Conservation (phyloP, 2,113 vertebrate genomes). For the Chelonoidis abingdonii region DNA sequence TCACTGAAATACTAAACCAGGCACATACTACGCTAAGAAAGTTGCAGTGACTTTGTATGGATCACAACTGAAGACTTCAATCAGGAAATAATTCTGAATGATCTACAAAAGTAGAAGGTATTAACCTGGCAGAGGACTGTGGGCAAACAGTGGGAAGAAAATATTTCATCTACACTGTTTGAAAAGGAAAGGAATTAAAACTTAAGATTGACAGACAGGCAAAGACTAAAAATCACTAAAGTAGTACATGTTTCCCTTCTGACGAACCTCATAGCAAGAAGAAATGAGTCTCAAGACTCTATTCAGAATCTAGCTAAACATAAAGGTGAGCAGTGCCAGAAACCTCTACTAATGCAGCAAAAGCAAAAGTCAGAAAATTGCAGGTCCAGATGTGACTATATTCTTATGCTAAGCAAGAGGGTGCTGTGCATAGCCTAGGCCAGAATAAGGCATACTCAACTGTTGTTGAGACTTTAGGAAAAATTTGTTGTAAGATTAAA, state of each 20-base stretch:
- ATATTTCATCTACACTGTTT: not conserved
- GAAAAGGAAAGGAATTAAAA: not conserved
- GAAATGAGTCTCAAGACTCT: not conserved
- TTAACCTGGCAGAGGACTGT: not conserved
- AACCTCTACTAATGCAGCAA: not conserved
- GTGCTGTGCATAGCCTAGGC: rapidly evolving
- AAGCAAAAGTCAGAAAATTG: not conserved
- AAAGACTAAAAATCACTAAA: not conserved
- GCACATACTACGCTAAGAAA: not conserved
- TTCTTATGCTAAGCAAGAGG: not conserved
- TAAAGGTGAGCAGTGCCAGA: not conserved
- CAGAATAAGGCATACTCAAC: not conserved
- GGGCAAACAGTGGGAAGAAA: not conserved
- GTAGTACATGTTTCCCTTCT: not conserved
- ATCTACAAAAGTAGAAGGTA: not conserved
- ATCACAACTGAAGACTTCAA: not conserved
- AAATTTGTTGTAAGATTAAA: slow-evolving; percentile 18
- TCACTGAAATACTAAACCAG: not conserved
- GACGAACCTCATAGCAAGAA: not conserved
- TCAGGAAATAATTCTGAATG: not conserved
- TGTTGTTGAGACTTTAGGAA: not conserved
- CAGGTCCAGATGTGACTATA: not conserved
- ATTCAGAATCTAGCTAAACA: not conserved
- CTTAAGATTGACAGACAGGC: not conserved
- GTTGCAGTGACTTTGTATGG: not conserved